Evolutionary conservation across 2,888 invertebrate species (phyloP), one percentile per base, ranked within the genome.

Genomic region (Choreutis nemorana): DNA sequence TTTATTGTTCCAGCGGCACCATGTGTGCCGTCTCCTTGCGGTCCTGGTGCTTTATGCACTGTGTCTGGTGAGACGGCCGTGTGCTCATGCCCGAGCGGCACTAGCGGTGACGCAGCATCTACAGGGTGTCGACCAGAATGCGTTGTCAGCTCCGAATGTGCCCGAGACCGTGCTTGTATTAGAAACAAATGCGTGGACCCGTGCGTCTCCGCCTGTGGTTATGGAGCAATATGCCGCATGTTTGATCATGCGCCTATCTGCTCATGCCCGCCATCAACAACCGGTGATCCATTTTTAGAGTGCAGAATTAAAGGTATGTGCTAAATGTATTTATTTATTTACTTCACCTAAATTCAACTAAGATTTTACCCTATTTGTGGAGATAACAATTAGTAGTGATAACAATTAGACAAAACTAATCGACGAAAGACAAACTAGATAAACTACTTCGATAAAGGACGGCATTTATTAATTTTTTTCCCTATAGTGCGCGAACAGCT

Each of bases 91-190:
- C 70, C 89, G 3, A 82, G 85, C 18, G 90, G 90, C 14, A 91
- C 88, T 52, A 83, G 81, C 41, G 91, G 91, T 11, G 83, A 86
- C 30, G 87, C 93, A 21, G 82, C 84, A 13, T 85, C 71, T 83
- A 89, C 67, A 80, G 89, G 89, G 16, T 94, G 93, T 52, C 81
- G 87, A 35, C 91, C 92, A 1, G 92, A 93, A 59, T 93, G 93
- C 58, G 85, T 91, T 2, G 85, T 91, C 14, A 91, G 87, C 55
- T 85, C 90, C 0, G 92, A 92, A 53, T 93, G 93, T 54, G 67
- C 88, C 4, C 83, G 87, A 28, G 85, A 90, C 54, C 85, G 83
- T 28, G 87, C 90, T 14, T 94, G 94, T 45, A 81, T 87, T 2
- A 87, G 88, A 45, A 68, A 91, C 87, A 75, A 87, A 58, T 94